phyloP scores from a whole-genome alignment of 2,113 vertebrate genomes.

The Poecilia latipinna region DNA sequence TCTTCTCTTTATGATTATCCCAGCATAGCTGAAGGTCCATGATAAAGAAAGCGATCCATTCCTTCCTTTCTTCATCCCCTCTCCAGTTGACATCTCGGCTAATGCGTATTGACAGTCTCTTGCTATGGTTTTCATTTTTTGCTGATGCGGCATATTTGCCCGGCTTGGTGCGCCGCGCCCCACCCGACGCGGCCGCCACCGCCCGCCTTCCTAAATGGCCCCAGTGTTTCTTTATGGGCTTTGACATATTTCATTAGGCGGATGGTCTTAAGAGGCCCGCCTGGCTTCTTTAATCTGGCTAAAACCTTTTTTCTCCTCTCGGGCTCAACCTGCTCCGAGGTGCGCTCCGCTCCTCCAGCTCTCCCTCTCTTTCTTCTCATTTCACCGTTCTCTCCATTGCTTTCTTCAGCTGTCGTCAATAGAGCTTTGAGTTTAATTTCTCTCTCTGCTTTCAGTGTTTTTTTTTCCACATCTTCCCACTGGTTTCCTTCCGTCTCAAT shows the following conservation, averaged over 20 bases:
- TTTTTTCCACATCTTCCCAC: constrained; percentile 16
- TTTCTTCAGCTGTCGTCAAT: constrained; percentile 34
- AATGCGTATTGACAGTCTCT: constrained; percentile 91
- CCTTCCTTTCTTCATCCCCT: constrained; percentile 26
- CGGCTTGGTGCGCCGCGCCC: constrained; percentile 56
- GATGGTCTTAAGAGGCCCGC: constrained; percentile 90
- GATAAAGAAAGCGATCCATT: constrained; percentile 65
- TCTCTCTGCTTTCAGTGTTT: constrained; percentile 20
- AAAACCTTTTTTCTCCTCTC: constrained; percentile 80
- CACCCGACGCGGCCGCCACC: constrained; percentile 58
- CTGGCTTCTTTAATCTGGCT: constrained; percentile 89
- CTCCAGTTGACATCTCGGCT: constrained; percentile 62
- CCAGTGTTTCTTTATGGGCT: constrained; percentile 89
- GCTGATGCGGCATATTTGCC: constrained; percentile 64
- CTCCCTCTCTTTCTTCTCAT: constrained; percentile 27
- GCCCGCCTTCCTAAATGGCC: constrained; percentile 83
- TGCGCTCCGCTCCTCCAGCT: constrained; percentile 40
- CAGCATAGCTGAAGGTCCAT: constrained; percentile 29
- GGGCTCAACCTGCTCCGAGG: constrained; percentile 45
- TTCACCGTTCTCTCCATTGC: constrained; percentile 35
- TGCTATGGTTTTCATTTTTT: constrained; percentile 78
- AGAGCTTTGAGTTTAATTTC: constrained; percentile 5
- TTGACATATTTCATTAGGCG: constrained; percentile 97
- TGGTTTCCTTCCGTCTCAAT: constrained; percentile 36
- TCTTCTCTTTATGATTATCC: constrained; percentile 30